Evolutionary conservation across 2,113 vertebrate species (phyloP), one percentile per base, ranked within the genome.

Genomic region (Cynoglossus semilaevis): DNA sequence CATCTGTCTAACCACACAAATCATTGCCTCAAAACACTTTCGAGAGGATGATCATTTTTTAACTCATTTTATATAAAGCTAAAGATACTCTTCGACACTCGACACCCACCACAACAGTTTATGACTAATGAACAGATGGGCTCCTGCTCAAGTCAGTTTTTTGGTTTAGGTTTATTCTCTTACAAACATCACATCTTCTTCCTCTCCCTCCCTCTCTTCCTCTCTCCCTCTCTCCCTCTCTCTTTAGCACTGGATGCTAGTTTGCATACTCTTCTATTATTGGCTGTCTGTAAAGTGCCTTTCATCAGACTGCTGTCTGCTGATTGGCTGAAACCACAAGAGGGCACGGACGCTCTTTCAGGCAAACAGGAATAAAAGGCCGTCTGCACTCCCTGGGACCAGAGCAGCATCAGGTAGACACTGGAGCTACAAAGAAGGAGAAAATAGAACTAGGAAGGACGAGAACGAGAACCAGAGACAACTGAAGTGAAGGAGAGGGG

Each of bases 281-380:
- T 88, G 88, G 88, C 58, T 74, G 67, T 62, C 38, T 65, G 43
- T 40, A 51, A 36, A 44, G 19, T 40, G 42, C 17, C 40, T 69
- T 80, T 50, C 51, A 75, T 68, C 58, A 74, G 70, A 55, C 71
- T 77, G 77, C 76, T 43, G 8, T 51, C 38, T 61, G 67, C 68
- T 48, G 75, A 86, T 88, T 89, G 88, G 89, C 1, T 77, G 51
- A 16, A 36, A 12, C 13, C 13, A 42, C 34, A 52, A 17, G 69
- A 45, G 74, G 70, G 74, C 59, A 58, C 37, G 63, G 48, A 54
- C 3, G 60, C 71, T 62, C 58, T 48, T 75, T 64, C 61, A 67
- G 53, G 61, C 53, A 80, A 87, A 86, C 77, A 73, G 38, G 58
- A 37, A 87, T 88, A 90, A 88, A 88, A 79, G 70, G 76, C 63